phyloP scores from a whole-genome alignment of 1,140 invertebrate genomes.

The Pomacea maculata region DNA sequence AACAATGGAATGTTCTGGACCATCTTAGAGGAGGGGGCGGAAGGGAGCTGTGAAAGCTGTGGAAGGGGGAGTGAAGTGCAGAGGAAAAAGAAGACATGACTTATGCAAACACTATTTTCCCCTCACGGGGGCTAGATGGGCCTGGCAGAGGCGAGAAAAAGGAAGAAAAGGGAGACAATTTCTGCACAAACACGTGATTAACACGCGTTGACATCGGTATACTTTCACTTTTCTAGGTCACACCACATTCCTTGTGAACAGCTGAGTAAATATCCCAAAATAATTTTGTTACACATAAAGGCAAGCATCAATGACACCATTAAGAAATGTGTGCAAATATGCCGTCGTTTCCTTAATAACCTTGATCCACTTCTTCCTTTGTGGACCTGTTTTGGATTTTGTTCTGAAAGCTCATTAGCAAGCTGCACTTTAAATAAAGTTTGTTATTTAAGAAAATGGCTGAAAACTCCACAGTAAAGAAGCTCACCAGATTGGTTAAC shows the following conservation, averaged over 20 bases:
- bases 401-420: background rate
- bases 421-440: no score
- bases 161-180: background rate
- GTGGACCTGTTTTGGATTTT: background rate
- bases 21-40: background rate
- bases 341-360: no score
- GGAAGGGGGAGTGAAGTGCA: background rate
- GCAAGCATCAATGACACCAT: no score
- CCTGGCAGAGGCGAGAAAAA: background rate
- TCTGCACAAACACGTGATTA: background rate
- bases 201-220: background rate
- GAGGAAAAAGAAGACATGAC: background rate
- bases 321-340: no score
- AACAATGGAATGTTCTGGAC: conserved; percentile 4
- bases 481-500: no score
- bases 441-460: no score
- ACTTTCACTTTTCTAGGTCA: background rate
- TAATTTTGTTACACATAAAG: no score
- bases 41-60: background rate
- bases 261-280: no score
- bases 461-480: no score
- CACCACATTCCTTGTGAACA: no score
- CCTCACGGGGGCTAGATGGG: background rate
- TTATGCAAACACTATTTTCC: background rate
- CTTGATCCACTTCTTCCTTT: no score